A percentile compares a stretch with the other conserved stretches of the same genome.
phyloP scores from a whole-genome alignment of 2,797 vertebrate species.

The Aselliscus stoliczkanus region DNA sequence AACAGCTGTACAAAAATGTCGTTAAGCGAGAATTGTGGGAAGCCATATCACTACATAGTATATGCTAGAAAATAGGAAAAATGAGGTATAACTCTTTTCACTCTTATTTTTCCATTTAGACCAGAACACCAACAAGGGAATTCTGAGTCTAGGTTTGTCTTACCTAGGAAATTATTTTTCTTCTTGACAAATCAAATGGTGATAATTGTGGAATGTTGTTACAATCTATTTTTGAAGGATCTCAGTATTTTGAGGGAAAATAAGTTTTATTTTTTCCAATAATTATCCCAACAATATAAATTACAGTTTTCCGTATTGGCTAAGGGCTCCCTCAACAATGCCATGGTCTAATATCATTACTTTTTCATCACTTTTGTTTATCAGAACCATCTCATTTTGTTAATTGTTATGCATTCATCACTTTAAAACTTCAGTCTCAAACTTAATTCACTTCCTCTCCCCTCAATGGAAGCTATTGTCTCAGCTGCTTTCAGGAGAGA shows the following conservation, averaged over 20 bases:
- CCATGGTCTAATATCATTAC: not conserved
- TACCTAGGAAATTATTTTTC: not conserved
- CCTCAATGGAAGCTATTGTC: not conserved
- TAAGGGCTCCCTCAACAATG: not conserved
- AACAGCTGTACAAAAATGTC: not conserved
- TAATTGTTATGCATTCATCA: not conserved
- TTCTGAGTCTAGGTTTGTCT: not conserved
- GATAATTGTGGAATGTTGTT: not conserved
- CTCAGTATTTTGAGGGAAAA: not conserved
- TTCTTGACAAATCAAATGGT: not conserved
- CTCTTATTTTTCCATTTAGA: not conserved
- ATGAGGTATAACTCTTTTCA: not conserved
- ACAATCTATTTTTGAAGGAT: not conserved
- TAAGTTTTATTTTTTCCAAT: not conserved
- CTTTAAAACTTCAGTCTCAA: not conserved
- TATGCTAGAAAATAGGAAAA: not conserved
- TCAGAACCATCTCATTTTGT: not conserved
- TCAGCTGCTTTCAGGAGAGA: not conserved
- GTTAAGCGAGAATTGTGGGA: not conserved
- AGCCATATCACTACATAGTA: not conserved
- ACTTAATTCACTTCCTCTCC: not conserved
- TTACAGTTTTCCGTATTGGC: not conserved
- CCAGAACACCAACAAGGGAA: not conserved
- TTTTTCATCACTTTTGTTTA: not conserved
- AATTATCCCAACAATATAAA: not conserved